Conservation (phyloP, 2,113 vertebrate genomes). For the Dromiciops gliroides region DNA sequence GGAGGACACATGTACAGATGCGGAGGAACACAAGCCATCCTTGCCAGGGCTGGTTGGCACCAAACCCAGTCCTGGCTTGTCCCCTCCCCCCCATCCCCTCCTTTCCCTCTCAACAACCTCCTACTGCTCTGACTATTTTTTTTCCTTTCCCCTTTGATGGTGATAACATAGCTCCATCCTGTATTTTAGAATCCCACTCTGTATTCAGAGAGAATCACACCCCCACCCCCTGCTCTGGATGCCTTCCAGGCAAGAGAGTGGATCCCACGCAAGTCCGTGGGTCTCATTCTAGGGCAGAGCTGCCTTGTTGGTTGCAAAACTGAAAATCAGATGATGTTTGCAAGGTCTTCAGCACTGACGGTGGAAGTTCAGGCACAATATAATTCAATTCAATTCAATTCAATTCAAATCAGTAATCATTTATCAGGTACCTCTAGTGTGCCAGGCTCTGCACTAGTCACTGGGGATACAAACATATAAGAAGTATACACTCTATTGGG, state of each 20-base stretch:
- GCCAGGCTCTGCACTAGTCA: neutral
- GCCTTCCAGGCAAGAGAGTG: conserved; percentile 4
- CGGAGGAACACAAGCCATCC: conserved; percentile 21
- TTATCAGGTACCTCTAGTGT: neutral
- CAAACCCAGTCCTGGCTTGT: neutral
- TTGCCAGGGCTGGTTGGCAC: conserved; percentile 7
- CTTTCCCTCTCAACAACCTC: neutral
- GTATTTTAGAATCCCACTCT: neutral
- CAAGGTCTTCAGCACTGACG: neutral
- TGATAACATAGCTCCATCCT: neutral
- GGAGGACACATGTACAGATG: conserved; percentile 13
- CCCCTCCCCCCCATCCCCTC: neutral
- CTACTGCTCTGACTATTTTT: neutral
- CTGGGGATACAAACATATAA: neutral
- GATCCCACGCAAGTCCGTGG: neutral
- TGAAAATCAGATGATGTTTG: neutral
- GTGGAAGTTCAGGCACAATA: neutral
- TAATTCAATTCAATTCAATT: too few relatives aligned
- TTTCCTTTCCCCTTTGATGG: neutral
- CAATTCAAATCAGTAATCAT: neutral
- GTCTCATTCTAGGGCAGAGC: neutral
- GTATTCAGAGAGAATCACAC: neutral
- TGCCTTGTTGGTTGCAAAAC: conserved; percentile 3
- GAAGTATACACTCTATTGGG: neutral
- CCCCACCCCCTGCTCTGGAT: neutral